Conservation (phyloP, 1,140 invertebrate species). For the Drosophila albomicans region DNA sequence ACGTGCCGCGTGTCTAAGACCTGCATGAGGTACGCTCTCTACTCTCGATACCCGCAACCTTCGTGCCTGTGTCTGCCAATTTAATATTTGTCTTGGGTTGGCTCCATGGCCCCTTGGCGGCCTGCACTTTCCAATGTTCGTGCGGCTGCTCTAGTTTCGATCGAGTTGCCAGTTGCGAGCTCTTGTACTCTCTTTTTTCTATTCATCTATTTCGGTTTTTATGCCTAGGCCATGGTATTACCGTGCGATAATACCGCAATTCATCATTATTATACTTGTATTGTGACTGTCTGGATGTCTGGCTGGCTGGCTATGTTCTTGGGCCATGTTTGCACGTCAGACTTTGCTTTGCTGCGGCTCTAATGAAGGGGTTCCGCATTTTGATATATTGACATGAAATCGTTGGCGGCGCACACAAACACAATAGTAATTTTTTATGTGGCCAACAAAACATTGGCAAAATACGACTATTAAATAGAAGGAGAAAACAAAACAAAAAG, state of each 20-base stretch:
- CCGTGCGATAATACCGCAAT: conserved; percentile 80
- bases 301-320: conserved; percentile 33
- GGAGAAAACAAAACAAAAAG: conserved; percentile 54
- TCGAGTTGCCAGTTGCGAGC: conserved; percentile 33
- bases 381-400: conserved; percentile 77
- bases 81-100: conserved; percentile 72
- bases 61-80: conserved; percentile 62
- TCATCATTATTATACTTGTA: conserved; percentile 77
- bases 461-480: conserved; percentile 19
- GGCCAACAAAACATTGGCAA: conserved; percentile 12
- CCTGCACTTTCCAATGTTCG: conserved; percentile 68
- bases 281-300: conserved; percentile 27
- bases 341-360: conserved; percentile 16
- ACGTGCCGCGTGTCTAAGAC: conserved; percentile 55
- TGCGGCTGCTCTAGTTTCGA: conserved; percentile 73
- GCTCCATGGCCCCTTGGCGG: conserved; percentile 25
- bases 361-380: conserved; percentile 80
- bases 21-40: conserved; percentile 16
- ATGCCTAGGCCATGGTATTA: conserved; percentile 55
- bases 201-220: conserved; percentile 3
- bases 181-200: conserved; percentile 2
- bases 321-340: conserved; percentile 37
- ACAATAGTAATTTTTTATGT: not conserved
- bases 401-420: conserved; percentile 21
- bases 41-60: conserved; percentile 16